Conservation (phyloP, 2,113 vertebrate genomes). For the Odocoileus virginianus region DNA sequence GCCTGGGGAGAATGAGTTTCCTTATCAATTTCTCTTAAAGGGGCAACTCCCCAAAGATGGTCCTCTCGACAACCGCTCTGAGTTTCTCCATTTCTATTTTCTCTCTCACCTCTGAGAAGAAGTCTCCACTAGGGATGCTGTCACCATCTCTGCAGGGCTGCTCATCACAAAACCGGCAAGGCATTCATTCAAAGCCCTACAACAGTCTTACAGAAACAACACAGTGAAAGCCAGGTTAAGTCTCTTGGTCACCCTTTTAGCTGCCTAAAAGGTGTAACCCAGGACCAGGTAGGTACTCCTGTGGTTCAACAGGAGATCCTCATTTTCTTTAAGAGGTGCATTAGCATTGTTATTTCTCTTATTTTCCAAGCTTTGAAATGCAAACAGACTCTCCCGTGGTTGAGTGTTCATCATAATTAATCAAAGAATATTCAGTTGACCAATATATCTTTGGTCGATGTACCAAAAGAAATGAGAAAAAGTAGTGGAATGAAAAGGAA, state of each 20-base stretch:
- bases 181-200: background rate
- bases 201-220: background rate
- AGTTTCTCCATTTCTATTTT: background rate
- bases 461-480: background rate
- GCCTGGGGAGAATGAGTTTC: fast-evolving
- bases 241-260: background rate
- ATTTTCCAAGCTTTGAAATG: background rate
- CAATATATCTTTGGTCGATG: background rate
- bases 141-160: background rate
- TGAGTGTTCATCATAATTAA: background rate
- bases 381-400: background rate
- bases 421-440: background rate
- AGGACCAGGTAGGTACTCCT: too few species aligned
- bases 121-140: fast-evolving
- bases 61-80: background rate
- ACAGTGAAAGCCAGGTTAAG: background rate
- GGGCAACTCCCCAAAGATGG: background rate
- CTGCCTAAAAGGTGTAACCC: background rate
- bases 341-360: background rate
- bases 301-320: background rate
- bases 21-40: background rate
- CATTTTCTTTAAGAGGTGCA: background rate
- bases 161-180: background rate
- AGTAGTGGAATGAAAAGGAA: background rate
- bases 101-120: background rate